Percentiles rank a stretch among this genome's conserved stretches.
Evolutionary conservation across 2,113 vertebrate genomes (phyloP).

Genomic region (Coreoperca whiteheadi): DNA sequence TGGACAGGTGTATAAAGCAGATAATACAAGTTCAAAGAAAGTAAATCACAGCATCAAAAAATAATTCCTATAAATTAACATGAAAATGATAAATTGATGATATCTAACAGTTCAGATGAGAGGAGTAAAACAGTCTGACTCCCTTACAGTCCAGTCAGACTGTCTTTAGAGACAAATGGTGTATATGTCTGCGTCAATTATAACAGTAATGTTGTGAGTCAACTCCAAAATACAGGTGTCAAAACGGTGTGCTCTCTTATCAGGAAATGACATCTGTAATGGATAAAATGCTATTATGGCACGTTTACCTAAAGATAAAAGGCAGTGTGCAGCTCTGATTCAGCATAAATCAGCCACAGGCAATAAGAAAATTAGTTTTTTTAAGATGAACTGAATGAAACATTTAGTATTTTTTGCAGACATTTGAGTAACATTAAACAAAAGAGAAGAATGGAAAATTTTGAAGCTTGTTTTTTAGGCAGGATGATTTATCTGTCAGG

Average conservation of each 20-base stretch:
- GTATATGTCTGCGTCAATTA: neutral
- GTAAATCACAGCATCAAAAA: constrained; percentile 8
- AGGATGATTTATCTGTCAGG: neutral
- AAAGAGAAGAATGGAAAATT: neutral
- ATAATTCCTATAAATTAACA: neutral
- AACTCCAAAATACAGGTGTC: constrained; percentile 27
- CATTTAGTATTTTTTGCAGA: constrained; percentile 3
- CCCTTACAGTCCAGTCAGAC: neutral
- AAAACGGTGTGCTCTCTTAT: constrained; percentile 37
- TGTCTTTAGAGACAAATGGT: neutral
- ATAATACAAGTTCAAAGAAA: neutral
- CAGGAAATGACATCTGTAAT: constrained; percentile 62
- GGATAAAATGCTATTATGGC: constrained; percentile 28
- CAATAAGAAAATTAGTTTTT: neutral
- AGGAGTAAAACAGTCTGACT: too few species aligned
- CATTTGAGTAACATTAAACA: neutral
- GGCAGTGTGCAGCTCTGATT: constrained; percentile 17
- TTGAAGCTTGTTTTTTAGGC: neutral
- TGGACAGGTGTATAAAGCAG: neutral
- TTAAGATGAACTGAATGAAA: constrained; percentile 11
- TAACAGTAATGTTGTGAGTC: constrained; percentile 15
- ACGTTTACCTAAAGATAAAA: constrained; percentile 35
- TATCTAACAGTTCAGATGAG: neutral
- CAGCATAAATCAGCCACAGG: constrained; percentile 3
- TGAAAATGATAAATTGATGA: neutral